Evolutionary conservation across 2,888 invertebrate genomes (phyloP).

Genomic region (Parnassius mnemosyne): DNA sequence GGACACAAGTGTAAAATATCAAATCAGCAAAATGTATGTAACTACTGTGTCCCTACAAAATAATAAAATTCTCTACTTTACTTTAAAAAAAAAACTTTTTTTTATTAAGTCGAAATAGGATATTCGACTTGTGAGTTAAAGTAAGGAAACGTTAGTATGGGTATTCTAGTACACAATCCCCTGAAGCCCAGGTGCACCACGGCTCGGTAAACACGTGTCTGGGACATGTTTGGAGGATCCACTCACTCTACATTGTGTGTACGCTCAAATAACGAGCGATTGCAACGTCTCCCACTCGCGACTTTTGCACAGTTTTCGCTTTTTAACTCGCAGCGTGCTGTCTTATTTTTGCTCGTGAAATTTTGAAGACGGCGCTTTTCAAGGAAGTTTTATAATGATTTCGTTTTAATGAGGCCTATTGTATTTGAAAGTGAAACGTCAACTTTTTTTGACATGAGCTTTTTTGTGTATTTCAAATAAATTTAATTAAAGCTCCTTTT

Average conservation of each 20-base stretch:
- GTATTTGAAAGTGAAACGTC: constrained; percentile 3
- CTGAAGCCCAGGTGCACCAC: constrained; percentile 42
- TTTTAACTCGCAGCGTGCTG: constrained; percentile 10
- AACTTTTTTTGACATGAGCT: neutral
- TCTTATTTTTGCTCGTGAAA: constrained; percentile 18
- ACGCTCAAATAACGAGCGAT: constrained; percentile 33
- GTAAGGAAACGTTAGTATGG: constrained; percentile 24
- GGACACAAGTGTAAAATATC: too few species aligned
- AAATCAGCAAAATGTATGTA: too few species aligned
- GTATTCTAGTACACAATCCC: constrained; percentile 35
- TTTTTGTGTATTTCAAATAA: too few species aligned
- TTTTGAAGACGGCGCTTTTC: constrained; percentile 20
- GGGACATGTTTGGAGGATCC: constrained; percentile 33
- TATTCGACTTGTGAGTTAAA: neutral
- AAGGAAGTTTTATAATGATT: constrained; percentile 15
- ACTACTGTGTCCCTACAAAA: too few species aligned
- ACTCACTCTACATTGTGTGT: constrained; percentile 28
- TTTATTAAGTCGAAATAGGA: too few species aligned
- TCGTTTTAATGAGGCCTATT: constrained; percentile 20
- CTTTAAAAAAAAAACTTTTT: too few species aligned
- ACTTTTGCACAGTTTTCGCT: constrained; percentile 20
- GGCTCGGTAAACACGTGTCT: constrained; percentile 46
- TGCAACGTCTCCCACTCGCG: constrained; percentile 18
- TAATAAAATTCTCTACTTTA: too few species aligned
- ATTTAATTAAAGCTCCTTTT: too few species aligned